phyloP scores from a whole-genome alignment of 2,797 vertebrate species.

The Champsocephalus esox region DNA sequence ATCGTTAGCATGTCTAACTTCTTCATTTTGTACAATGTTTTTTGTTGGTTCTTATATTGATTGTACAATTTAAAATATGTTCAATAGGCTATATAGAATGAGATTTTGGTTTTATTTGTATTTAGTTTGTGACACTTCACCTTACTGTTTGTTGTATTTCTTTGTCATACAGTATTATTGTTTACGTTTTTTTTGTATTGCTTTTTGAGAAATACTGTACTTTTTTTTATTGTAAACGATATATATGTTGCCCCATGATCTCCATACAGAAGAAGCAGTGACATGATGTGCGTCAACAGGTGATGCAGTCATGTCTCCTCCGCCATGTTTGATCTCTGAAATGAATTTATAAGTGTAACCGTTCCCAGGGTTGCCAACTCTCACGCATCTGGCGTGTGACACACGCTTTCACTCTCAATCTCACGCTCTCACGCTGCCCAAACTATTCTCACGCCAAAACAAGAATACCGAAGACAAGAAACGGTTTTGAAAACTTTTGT shows the following conservation, averaged over 20 bases:
- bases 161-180: no score
- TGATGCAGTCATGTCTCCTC: not conserved
- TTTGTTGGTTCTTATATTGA: no score
- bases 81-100: not conserved
- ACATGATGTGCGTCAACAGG: not conserved
- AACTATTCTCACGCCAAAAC: no score
- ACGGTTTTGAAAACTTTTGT: no score
- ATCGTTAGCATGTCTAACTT: not conserved
- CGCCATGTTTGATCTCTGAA: constrained; percentile 24
- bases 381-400: no score
- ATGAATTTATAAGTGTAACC: constrained; percentile 27
- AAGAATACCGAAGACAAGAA: no score
- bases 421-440: no score
- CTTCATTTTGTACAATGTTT: not conserved
- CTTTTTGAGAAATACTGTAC: not conserved
- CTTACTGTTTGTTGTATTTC: not conserved
- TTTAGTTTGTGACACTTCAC: not conserved
- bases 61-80: no score
- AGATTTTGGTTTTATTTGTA: not conserved
- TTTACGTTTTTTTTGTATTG: not conserved
- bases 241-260: not conserved
- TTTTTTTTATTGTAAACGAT: not conserved
- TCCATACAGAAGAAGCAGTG: not conserved
- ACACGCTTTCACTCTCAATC: no score
- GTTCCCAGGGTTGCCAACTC: no score